phyloP scores from a whole-genome alignment of 2,113 vertebrate species.

The Atlantisia rogersi region DNA sequence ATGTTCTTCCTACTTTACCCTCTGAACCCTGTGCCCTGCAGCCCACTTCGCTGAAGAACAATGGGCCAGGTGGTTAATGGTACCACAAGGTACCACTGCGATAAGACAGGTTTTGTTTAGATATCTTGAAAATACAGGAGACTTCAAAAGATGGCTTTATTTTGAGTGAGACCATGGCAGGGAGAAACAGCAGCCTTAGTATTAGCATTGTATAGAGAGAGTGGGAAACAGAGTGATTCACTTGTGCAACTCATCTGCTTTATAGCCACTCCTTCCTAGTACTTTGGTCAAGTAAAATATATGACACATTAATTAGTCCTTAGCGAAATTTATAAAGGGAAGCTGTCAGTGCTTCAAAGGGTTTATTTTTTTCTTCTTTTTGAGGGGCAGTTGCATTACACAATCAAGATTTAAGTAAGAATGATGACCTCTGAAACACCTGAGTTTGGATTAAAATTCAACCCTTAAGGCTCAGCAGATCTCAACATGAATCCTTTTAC shows the following conservation, averaged over 20 bases:
- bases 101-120: background rate
- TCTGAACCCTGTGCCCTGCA: background rate
- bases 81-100: background rate
- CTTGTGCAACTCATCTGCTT: constrained; percentile 2
- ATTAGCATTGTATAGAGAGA: background rate
- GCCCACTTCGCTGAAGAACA: background rate
- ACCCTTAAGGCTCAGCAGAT: background rate
- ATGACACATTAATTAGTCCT: background rate
- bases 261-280: background rate
- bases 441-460: constrained; percentile 29
- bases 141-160: background rate
- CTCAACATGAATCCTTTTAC: constrained; percentile 43
- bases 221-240: background rate
- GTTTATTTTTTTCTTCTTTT: background rate
- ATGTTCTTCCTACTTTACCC: background rate
- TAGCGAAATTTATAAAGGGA: constrained; percentile 16
- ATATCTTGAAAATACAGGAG: background rate
- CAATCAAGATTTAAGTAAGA: background rate
- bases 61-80: background rate
- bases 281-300: background rate
- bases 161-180: background rate
- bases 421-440: constrained; percentile 20
- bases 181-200: background rate
- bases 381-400: background rate
- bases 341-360: constrained; percentile 16